Evolutionary conservation across 2,888 invertebrate species (phyloP).

Genomic region (Lumbricus terrestris): DNA sequence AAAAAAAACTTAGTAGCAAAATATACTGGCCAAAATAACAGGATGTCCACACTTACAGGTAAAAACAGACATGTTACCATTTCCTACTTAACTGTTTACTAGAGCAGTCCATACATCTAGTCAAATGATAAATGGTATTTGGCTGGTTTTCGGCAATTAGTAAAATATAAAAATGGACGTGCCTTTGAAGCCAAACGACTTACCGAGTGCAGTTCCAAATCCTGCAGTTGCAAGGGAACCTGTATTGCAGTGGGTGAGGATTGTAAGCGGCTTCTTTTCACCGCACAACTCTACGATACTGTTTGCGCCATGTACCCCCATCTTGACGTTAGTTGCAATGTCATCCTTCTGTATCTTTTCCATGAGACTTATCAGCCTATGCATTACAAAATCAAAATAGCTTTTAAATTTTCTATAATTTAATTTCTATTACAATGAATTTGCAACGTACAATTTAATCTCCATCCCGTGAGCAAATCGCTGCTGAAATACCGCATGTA

Average conservation of each 20-base stretch:
- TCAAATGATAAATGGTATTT: neutral
- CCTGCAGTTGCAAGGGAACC: constrained; percentile 96
- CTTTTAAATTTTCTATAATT: neutral
- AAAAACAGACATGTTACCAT: neutral
- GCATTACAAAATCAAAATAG: constrained; percentile 16
- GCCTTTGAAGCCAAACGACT: neutral
- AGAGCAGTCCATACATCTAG: neutral
- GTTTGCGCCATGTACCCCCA: constrained; percentile 79
- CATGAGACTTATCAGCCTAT: constrained; percentile 74
- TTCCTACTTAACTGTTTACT: neutral
- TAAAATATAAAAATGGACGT: neutral
- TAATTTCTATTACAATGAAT: neutral
- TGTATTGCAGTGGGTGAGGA: constrained; percentile 97
- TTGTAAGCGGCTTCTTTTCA: constrained; percentile 53
- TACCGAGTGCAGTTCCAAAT: constrained; percentile 93
- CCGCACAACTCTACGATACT: constrained; percentile 66
- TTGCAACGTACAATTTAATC: too few species aligned
- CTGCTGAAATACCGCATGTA: too few species aligned
- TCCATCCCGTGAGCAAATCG: too few species aligned
- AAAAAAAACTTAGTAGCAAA: neutral
- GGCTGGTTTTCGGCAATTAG: neutral
- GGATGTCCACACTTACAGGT: neutral
- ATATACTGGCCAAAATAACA: neutral
- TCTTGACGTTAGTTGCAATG: constrained; percentile 80
- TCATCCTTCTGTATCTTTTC: constrained; percentile 83